Evolutionary conservation across 2,113 vertebrate species (phyloP), one percentile per base, ranked within the genome.

Genomic region (Eurypyga helias): DNA sequence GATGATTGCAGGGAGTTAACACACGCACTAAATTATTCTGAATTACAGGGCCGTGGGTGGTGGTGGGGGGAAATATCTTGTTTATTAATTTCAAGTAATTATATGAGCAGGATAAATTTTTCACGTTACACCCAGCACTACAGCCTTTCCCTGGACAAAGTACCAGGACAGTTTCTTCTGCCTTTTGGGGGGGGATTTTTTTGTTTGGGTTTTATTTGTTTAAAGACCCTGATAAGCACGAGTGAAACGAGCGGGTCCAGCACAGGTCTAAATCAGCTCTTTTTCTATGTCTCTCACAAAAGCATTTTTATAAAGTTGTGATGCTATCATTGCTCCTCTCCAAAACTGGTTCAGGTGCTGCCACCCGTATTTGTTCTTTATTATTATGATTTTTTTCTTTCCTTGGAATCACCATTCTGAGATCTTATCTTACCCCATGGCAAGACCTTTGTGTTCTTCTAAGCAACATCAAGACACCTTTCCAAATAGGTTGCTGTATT

Each of bases 41-140:
- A 67, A 71, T 82, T 79, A n/a, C 6, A 2, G 65, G 57, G 57
- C 29, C 20, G 1, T 2, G 52, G 34, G 28, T 31, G 46, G 7
- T 21, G 7, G 24, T 25, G 11, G 33, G 6, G 23, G 12, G 3
- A 7, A 41, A 65, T 1, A 34, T 2, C 61, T 79, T 25, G 21
- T 97, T 95, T 96, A 87, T 96, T 96, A 26, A 94, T 78, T 91
- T 49, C n/a, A 52, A 88, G 34, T 28, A 5, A 49, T 24, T 15
- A 0, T 4, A 43, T 0, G 51, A 89, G 52, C 41, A 62, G 66
- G 81, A 45, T 12, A 26, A 45, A 28, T 31, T 69, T 49, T 46
- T 18, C 57, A 6, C 2, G 0, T 52, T 48, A 66, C 73, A 46
- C 24, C 21, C 73, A 45, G 16, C 60, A 19, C 38, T 17, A 43